A percentile compares a stretch with the other conserved stretches of the same genome.
Conservation (phyloP, 2,888 invertebrate genomes). For the Euphydryas editha region DNA sequence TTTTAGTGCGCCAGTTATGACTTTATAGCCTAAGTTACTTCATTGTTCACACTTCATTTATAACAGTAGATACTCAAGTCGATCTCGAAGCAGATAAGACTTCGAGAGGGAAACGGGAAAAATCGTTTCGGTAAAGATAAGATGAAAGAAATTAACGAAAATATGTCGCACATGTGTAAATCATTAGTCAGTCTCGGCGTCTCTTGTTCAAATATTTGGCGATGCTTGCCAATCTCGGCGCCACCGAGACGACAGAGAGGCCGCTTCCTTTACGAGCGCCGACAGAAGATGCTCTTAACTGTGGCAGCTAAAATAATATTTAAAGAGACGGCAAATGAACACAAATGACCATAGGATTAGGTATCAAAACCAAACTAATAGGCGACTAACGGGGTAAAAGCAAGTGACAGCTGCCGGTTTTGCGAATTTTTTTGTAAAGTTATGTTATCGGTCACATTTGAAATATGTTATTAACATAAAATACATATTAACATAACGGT, state of each 20-base stretch:
- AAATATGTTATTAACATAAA: slow-evolving; percentile 21
- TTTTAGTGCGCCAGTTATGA: slow-evolving; percentile 41
- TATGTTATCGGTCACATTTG: slow-evolving; percentile 12
- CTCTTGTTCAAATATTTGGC: slow-evolving; percentile 74
- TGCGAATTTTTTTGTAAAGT: slow-evolving; percentile 20
- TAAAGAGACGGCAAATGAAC: slow-evolving; percentile 71
- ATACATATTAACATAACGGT: slow-evolving; percentile 23
- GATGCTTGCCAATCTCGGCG: slow-evolving; percentile 75
- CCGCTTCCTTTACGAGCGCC: slow-evolving; percentile 57
- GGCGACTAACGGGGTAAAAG: slow-evolving; percentile 41
- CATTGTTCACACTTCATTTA: slow-evolving; percentile 37
- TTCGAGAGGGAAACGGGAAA: slow-evolving; percentile 47
- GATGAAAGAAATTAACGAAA: slow-evolving; percentile 52
- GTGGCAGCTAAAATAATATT: slow-evolving; percentile 78
- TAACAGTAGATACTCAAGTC: slow-evolving; percentile 29
- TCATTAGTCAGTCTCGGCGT: slow-evolving; percentile 74
- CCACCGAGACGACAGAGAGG: slow-evolving; percentile 59
- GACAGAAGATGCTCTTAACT: slow-evolving; percentile 51
- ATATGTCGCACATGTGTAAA: slow-evolving; percentile 69
- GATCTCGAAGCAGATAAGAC: slow-evolving; percentile 31
- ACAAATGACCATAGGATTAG: slow-evolving; percentile 81
- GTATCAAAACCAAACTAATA: slow-evolving; percentile 50
- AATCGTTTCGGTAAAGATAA: slow-evolving; percentile 49
- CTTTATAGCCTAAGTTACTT: slow-evolving; percentile 36
- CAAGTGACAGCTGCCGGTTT: slow-evolving; percentile 39